Conservation (phyloP, 2,797 vertebrate genomes). For the Podargus strigoides region DNA sequence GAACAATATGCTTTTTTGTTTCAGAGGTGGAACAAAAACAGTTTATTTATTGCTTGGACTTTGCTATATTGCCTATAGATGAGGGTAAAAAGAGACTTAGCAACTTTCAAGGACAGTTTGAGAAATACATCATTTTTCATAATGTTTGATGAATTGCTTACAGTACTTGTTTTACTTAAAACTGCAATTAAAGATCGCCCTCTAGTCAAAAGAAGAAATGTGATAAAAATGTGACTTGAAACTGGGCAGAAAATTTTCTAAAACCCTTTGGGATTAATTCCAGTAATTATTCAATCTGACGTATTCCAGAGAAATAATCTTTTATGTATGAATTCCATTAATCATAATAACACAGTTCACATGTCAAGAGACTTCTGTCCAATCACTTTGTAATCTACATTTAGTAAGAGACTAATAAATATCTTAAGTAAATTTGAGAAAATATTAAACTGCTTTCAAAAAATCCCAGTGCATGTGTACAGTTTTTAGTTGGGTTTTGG, state of each 20-base stretch:
- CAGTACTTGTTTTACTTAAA: slow-evolving; percentile 55
- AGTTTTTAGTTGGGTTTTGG: neutral
- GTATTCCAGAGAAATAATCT: slow-evolving; percentile 46
- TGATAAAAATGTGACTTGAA: slow-evolving; percentile 52
- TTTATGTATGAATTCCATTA: slow-evolving; percentile 50
- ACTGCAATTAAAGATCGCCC: slow-evolving; percentile 62
- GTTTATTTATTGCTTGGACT: slow-evolving; percentile 15
- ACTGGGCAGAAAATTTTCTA: slow-evolving; percentile 31
- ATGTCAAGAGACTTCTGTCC: slow-evolving; percentile 46
- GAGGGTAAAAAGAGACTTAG: slow-evolving; percentile 28
- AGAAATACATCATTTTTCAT: slow-evolving; percentile 53
- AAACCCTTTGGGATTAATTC: slow-evolving; percentile 58
- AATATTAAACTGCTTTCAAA: neutral
- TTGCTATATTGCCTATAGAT: slow-evolving; percentile 31
- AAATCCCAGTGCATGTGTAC: neutral
- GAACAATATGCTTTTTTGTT: neutral
- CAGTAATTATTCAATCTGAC: slow-evolving; percentile 50
- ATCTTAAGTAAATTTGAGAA: neutral
- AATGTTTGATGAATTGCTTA: slow-evolving; percentile 56
- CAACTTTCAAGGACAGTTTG: slow-evolving; percentile 33
- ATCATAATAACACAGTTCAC: slow-evolving; percentile 52
- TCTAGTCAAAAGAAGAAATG: slow-evolving; percentile 59
- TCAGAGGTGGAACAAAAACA: neutral
- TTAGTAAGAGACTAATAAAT: slow-evolving; percentile 17
- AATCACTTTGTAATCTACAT: neutral